These are phyloP conservation scores for Kobus ellipsiprymnus DNA, from an alignment of 2,113 vertebrate genomes.

Conservation along the genomic window DNA sequence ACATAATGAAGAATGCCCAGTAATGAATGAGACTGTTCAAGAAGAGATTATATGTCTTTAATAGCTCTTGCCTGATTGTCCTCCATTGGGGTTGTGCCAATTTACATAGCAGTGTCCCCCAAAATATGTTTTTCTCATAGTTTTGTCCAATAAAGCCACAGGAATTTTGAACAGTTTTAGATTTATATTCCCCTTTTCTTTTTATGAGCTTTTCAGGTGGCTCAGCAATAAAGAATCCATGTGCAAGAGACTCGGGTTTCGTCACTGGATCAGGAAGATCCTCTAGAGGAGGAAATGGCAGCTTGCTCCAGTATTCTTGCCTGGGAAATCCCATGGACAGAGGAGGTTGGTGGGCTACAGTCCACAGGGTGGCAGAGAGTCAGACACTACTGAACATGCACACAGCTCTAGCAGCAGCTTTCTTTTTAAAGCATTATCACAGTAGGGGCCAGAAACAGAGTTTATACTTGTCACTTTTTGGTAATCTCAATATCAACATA, in stretches of 20 bases:
- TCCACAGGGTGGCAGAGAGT: not conserved
- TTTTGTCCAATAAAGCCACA: not conserved
- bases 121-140: not conserved
- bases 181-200: not conserved
- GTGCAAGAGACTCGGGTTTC: not conserved
- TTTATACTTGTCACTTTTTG: not conserved
- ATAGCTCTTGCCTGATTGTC: not conserved
- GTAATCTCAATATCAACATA: not conserved
- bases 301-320: not conserved
- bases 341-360: not conserved
- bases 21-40: not conserved
- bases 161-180: not conserved
- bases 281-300: not conserved
- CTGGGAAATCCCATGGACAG: not conserved
- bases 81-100: not conserved
- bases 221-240: not conserved
- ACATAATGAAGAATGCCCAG: not conserved
- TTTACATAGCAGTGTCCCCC: not conserved
- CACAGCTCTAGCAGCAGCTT: not conserved
- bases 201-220: not conserved
- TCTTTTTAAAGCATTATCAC: not conserved
- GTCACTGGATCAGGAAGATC: not conserved
- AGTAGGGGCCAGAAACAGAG: not conserved
- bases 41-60: not conserved
- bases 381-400: not conserved